phyloP scores from a whole-genome alignment of 1,140 invertebrate species.

The Cherax quadricarinatus region DNA sequence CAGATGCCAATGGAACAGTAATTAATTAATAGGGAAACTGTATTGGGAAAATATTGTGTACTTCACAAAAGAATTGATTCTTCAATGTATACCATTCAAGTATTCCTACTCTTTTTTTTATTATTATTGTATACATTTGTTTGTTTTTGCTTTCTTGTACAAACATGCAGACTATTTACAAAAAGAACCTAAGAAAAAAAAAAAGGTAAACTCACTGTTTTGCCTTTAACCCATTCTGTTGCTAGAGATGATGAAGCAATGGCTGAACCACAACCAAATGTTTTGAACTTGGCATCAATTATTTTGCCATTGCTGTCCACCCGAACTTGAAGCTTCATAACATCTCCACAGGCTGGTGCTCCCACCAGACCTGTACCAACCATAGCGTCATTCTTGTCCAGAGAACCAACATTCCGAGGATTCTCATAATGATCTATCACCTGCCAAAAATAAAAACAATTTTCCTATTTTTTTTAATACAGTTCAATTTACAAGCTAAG shows the following conservation, averaged over 20 bases:
- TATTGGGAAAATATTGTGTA: too few species aligned
- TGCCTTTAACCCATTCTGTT: slow-evolving; percentile 99
- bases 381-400: slow-evolving; percentile 95
- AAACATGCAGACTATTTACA: too few species aligned
- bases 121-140: too few species aligned
- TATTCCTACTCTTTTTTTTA: too few species aligned
- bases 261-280: slow-evolving; percentile 99
- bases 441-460: slow-evolving; percentile 77
- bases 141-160: too few species aligned
- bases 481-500: too few species aligned
- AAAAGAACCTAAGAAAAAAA: too few species aligned
- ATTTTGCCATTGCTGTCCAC: slow-evolving; percentile 98
- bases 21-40: too few species aligned
- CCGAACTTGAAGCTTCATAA: slow-evolving; percentile 99
- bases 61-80: too few species aligned
- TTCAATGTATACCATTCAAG: too few species aligned
- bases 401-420: slow-evolving; percentile 97
- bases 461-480: neutral
- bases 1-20: too few species aligned
- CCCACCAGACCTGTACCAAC: slow-evolving; percentile 99
- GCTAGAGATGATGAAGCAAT: slow-evolving; percentile 99
- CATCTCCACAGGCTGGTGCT: slow-evolving; percentile 99
- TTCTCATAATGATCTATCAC: slow-evolving; percentile 99
- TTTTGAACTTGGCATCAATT: slow-evolving; percentile 99
- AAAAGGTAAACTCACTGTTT: slow-evolving; percentile 83